phyloP scores from a whole-genome alignment of 2,113 vertebrate genomes.

The Parus major region DNA sequence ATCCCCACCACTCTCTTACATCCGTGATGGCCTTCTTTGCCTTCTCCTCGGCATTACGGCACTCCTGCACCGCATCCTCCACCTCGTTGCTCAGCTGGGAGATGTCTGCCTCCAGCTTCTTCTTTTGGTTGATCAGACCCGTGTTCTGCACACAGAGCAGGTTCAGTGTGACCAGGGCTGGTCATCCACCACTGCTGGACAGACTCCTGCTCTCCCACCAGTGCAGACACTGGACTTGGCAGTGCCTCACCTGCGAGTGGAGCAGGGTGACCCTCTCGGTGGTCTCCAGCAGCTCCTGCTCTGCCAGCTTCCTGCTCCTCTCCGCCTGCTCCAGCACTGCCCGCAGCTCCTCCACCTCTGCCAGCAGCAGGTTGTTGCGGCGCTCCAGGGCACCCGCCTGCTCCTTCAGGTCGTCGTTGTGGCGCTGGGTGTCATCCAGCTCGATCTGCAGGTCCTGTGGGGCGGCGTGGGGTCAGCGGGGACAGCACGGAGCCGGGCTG shows the following conservation, averaged over 20 bases:
- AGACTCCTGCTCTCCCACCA: background rate
- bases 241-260: slow-evolving; percentile 82
- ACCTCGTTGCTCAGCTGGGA: slow-evolving; percentile 83
- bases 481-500: background rate
- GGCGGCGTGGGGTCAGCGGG: background rate
- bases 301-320: slow-evolving; percentile 85
- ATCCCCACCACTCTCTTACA: slow-evolving; percentile 64
- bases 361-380: slow-evolving; percentile 80
- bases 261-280: slow-evolving; percentile 89
- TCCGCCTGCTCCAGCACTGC: slow-evolving; percentile 85
- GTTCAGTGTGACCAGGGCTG: background rate
- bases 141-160: slow-evolving; percentile 80
- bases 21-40: slow-evolving; percentile 93
- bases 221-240: accelerated
- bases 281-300: slow-evolving; percentile 89
- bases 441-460: slow-evolving; percentile 86
- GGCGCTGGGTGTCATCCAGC: slow-evolving; percentile 84
- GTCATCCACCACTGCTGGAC: accelerated
- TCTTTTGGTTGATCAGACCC: slow-evolving; percentile 89
- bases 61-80: slow-evolving; percentile 88
- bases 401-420: slow-evolving; percentile 86
- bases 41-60: slow-evolving; percentile 90
- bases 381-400: slow-evolving; percentile 85
- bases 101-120: slow-evolving; percentile 89
- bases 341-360: slow-evolving; percentile 88